Evolutionary conservation across 2,113 vertebrate genomes (phyloP).

Genomic region (Crotalus helleri): DNA sequence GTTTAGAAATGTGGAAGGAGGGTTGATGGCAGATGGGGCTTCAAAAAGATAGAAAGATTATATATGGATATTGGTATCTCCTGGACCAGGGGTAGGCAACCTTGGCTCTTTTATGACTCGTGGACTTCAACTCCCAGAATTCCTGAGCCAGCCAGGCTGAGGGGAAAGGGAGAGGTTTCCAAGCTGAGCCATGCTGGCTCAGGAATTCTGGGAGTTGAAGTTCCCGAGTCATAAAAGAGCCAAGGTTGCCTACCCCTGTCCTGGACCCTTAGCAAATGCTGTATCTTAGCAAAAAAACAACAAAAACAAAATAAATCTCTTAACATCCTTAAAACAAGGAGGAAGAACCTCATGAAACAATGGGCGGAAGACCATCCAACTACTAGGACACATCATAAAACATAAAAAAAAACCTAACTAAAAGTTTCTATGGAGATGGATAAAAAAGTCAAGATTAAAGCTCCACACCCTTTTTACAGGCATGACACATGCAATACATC

Average conservation of each 20-base stretch:
- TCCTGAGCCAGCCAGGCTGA: no score
- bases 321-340: not conserved
- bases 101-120: no score
- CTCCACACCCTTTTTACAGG: not conserved
- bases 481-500: not conserved
- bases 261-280: not conserved
- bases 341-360: not conserved
- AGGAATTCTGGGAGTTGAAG: no score
- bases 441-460: not conserved
- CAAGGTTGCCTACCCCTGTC: no score
- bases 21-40: not conserved
- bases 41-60: not conserved
- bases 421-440: not conserved
- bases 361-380: not conserved
- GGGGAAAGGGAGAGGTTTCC: no score
- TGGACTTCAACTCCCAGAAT: no score
- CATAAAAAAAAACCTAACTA: not conserved
- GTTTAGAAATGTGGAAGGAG: not conserved
- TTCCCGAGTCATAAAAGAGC: no score
- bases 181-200: no score
- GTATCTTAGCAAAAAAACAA: not conserved
- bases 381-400: not conserved
- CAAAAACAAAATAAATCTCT: not conserved
- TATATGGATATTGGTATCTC: not conserved
- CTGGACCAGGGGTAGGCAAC: not conserved